These are phyloP conservation scores for Anser cygnoides DNA, from an alignment of 2,113 vertebrate genomes.

Conservation along the genomic window DNA sequence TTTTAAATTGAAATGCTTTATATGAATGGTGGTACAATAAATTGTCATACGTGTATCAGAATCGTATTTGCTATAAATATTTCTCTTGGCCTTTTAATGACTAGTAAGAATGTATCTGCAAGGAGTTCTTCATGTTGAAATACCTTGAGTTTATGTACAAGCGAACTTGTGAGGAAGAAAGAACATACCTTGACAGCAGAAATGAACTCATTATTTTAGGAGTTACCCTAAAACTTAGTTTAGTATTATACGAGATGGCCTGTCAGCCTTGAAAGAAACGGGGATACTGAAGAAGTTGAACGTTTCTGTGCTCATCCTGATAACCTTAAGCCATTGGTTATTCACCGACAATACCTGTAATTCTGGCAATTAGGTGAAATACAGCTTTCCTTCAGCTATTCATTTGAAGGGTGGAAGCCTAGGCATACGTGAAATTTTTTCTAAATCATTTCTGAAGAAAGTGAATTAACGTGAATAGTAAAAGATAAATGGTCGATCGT, in stretches of 20 bases:
- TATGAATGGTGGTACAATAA: neutral
- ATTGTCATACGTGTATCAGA: neutral
- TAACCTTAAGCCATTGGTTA: neutral
- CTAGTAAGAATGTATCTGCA: neutral
- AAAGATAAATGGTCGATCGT: neutral
- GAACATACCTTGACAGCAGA: neutral
- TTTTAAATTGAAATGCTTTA: conserved; percentile 30
- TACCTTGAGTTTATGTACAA: neutral
- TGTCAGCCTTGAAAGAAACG: neutral
- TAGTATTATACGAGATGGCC: neutral
- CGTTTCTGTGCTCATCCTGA: neutral
- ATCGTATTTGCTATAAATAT: neutral
- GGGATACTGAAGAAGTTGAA: neutral
- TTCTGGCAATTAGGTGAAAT: neutral
- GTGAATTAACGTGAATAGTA: neutral
- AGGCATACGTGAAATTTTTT: neutral
- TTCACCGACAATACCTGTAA: neutral
- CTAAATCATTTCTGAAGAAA: neutral
- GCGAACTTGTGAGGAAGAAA: neutral
- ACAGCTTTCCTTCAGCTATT: neutral
- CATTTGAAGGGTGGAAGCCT: neutral
- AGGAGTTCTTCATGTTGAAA: neutral
- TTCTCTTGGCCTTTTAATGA: neutral
- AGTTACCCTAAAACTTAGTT: neutral
- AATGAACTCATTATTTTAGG: neutral